Conservation (phyloP, 2,113 vertebrate species). For the Oreamnos americanus region DNA sequence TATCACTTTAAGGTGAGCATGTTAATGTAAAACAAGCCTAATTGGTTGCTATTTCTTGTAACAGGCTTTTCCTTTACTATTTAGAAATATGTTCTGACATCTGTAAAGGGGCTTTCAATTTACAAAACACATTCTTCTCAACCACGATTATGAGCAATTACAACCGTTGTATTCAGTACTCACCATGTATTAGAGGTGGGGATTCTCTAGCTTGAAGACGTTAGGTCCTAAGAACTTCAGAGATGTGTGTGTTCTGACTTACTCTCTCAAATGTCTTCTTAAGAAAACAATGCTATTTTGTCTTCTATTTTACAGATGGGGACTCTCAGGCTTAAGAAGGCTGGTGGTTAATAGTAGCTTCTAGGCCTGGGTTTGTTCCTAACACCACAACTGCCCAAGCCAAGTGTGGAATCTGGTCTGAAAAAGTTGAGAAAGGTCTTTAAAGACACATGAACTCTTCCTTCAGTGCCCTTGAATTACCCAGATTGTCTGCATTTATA, state of each 20-base stretch:
- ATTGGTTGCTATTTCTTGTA: not conserved
- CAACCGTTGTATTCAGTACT: not conserved
- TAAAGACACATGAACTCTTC: not conserved
- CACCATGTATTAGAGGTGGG: not conserved
- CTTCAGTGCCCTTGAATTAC: not conserved
- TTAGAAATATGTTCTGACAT: not conserved
- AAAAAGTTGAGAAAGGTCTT: not conserved
- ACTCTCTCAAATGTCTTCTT: not conserved
- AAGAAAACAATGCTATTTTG: not conserved
- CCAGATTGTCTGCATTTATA: not conserved
- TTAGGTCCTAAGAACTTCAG: not conserved
- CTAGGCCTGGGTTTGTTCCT: not conserved
- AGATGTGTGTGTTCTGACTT: not conserved
- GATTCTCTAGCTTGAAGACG: not conserved
- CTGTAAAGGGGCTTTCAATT: not conserved
- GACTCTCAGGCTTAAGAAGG: not conserved
- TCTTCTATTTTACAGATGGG: not conserved
- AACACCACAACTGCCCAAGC: not conserved
- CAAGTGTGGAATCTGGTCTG: not conserved
- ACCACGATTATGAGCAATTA: not conserved
- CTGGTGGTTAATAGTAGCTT: not conserved
- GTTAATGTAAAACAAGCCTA: not conserved
- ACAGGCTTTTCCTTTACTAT: not conserved
- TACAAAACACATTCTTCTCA: not conserved
- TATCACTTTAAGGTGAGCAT: not conserved